Evolutionary conservation across 2,797 vertebrate genomes (phyloP).

Genomic region (Pantherophis vulpinus): DNA sequence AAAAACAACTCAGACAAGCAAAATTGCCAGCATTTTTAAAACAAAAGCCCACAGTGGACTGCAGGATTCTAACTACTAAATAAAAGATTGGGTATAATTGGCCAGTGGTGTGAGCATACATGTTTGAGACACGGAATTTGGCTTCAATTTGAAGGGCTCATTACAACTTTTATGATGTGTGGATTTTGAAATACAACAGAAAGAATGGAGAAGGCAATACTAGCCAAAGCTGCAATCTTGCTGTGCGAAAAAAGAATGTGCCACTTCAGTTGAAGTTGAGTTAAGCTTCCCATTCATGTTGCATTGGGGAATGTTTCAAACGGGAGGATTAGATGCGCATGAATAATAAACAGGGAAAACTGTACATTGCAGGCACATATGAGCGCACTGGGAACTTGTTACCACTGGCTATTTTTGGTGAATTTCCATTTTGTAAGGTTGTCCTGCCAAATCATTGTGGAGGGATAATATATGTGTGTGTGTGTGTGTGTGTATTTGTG

Average conservation of each 20-base stretch:
- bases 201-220: neutral
- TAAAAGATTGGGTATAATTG: constrained; percentile 27
- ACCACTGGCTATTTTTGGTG: neutral
- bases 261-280: neutral
- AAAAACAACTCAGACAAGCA: neutral
- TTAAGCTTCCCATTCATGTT: neutral
- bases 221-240: neutral
- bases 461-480: neutral
- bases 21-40: constrained; percentile 44
- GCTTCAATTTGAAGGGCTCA: neutral
- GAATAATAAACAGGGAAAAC: neutral
- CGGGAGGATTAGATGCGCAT: neutral
- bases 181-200: neutral
- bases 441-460: too few relatives aligned
- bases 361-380: neutral
- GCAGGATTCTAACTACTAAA: constrained; percentile 33
- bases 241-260: neutral
- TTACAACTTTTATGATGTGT: neutral
- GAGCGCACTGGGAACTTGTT: neutral
- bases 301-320: neutral
- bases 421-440: neutral
- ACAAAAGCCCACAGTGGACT: constrained; percentile 1
- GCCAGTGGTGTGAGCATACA: constrained; percentile 37
- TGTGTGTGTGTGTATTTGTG: too few relatives aligned
- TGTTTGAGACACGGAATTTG: constrained; percentile 16